Evolutionary conservation across 2,113 vertebrate genomes (phyloP).

Genomic region (Phocoena phocoena): DNA sequence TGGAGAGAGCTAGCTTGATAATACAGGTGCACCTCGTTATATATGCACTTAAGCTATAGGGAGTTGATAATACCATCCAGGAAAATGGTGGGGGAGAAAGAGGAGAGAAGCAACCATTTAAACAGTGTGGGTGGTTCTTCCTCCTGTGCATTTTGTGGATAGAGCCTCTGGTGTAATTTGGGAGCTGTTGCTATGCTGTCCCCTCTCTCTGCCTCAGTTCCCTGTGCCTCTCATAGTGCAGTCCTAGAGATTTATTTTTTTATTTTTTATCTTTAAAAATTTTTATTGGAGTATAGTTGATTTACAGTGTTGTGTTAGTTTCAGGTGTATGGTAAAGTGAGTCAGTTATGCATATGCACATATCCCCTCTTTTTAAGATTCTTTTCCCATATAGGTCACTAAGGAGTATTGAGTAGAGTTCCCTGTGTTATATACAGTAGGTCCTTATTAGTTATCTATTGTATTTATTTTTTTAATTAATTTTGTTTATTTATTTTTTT

Average conservation of each 20-base stretch:
- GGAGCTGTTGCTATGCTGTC: not conserved
- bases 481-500: no score
- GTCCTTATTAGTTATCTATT: no score
- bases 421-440: no score
- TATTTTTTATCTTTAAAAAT: not conserved
- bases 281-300: not conserved
- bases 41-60: not conserved
- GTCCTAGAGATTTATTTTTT: not conserved
- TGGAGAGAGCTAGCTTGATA: not conserved
- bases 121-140: not conserved
- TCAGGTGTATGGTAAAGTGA: no score
- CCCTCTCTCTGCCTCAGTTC: not conserved
- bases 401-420: no score
- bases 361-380: no score
- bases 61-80: not conserved
- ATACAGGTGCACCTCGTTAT: not conserved
- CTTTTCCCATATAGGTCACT: no score
- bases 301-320: not conserved
- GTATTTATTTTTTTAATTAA: no score
- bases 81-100: not conserved
- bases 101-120: not conserved
- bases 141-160: fast-evolving
- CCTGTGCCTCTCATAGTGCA: not conserved
- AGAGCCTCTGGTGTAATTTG: not conserved
- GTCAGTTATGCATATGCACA: no score